Percentiles rank a stretch among this genome's conserved stretches.
These are phyloP conservation scores for Lithobates pipiens DNA, from an alignment of 2,797 vertebrate species.

Conservation along the genomic window DNA sequence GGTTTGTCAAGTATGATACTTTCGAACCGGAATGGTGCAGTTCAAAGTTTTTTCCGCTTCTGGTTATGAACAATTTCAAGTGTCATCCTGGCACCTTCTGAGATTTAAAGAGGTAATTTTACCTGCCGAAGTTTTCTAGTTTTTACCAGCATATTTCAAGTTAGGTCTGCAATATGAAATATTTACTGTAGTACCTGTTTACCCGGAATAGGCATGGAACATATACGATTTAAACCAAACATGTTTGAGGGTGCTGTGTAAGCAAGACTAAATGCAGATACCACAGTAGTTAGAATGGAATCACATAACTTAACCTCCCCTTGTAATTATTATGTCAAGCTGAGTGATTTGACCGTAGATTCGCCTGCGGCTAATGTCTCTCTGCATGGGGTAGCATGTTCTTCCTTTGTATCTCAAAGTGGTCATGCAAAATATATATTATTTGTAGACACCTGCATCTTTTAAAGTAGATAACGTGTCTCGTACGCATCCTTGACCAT, in stretches of 20 bases:
- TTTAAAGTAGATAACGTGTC: not conserved
- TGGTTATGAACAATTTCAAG: too few species aligned
- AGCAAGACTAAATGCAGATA: not conserved
- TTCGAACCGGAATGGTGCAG: too few species aligned
- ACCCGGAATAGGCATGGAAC: not conserved
- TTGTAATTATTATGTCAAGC: conserved; percentile 47
- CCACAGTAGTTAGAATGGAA: not conserved
- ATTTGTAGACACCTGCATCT: not conserved
- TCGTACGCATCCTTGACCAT: conserved; percentile 6
- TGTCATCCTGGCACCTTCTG: not conserved
- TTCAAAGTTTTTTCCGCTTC: too few species aligned
- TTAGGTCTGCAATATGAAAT: not conserved
- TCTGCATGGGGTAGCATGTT: conserved; percentile 30
- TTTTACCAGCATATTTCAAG: not conserved
- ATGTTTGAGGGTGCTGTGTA: not conserved
- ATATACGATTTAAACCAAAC: not conserved
- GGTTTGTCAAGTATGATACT: too few species aligned
- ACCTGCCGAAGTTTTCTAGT: not conserved
- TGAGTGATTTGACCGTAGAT: conserved; percentile 6
- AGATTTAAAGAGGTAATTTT: not conserved
- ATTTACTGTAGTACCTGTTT: not conserved
- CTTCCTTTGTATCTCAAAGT: not conserved
- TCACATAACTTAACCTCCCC: not conserved
- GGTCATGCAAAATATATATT: not conserved
- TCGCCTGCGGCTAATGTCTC: conserved; percentile 3